These are phyloP conservation scores for Leptodirus hochenwartii DNA, from an alignment of 2,888 invertebrate genomes.

Conservation along the genomic window DNA sequence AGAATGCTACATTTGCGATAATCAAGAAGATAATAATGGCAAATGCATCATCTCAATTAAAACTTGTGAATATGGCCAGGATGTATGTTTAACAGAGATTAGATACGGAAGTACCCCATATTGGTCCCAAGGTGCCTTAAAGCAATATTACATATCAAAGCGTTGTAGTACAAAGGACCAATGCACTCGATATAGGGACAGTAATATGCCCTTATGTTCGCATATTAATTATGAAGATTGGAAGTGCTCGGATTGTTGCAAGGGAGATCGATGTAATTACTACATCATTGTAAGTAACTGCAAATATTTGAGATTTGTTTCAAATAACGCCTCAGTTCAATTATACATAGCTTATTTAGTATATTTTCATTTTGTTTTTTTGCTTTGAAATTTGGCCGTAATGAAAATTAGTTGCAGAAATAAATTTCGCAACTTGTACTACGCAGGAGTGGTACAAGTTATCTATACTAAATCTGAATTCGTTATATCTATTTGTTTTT, in stretches of 20 bases:
- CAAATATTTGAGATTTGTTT: background rate
- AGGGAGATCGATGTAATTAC: conserved; percentile 89
- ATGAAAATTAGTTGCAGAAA: background rate
- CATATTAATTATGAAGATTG: conserved; percentile 94
- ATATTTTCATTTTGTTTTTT: no score
- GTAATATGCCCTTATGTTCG: conserved; percentile 62
- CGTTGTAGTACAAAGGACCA: conserved; percentile 64
- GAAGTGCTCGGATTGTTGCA: conserved; percentile 91
- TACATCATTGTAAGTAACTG: conserved; percentile 74
- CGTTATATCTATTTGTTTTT: no score
- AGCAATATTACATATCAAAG: conserved; percentile 87
- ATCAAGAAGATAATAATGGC: conserved; percentile 80
- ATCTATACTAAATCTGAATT: no score
- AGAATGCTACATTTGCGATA: conserved; percentile 89
- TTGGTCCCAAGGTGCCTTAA: conserved; percentile 82
- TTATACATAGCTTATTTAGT: no score
- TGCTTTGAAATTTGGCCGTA: no score
- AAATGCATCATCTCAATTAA: conserved; percentile 86
- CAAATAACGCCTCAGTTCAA: no score
- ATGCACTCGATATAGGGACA: conserved; percentile 53
- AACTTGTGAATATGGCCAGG: conserved; percentile 75
- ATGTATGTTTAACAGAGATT: conserved; percentile 75
- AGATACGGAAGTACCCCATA: conserved; percentile 94
- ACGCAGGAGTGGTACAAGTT: no score
- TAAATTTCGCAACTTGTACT: no score